These are phyloP conservation scores for Caenorhabditis sulstoni DNA, from an alignment of 2,888 invertebrate species.

Conservation along the genomic window DNA sequence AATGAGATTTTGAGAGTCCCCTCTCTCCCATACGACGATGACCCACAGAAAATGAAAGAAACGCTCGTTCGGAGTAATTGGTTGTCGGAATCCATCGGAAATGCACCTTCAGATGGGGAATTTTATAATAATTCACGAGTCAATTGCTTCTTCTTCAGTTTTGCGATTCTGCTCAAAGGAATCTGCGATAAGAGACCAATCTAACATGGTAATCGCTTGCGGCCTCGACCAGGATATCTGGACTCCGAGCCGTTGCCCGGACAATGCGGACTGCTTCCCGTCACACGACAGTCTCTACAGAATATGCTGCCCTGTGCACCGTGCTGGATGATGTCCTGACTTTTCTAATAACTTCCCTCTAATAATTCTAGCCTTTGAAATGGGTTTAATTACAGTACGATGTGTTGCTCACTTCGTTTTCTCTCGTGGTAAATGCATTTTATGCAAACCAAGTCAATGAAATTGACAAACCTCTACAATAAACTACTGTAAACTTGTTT, in stretches of 20 bases:
- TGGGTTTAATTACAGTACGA: slow-evolving; percentile 50
- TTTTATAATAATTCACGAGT: background rate
- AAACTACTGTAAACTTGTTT: slow-evolving; percentile 19
- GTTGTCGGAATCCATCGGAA: background rate
- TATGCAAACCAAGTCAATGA: slow-evolving; percentile 26
- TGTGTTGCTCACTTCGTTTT: slow-evolving; percentile 23
- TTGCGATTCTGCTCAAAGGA: slow-evolving; percentile 80
- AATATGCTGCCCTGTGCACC: slow-evolving; percentile 79
- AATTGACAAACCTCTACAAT: slow-evolving; percentile 44
- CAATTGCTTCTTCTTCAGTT: slow-evolving; percentile 64
- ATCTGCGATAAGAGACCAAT: slow-evolving; percentile 76
- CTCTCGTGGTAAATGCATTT: slow-evolving; percentile 28
- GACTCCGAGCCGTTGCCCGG: slow-evolving; percentile 74
- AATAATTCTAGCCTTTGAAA: slow-evolving; percentile 55
- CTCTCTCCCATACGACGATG: too few species aligned
- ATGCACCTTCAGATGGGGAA: background rate
- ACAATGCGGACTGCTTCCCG: slow-evolving; percentile 77
- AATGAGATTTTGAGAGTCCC: too few species aligned
- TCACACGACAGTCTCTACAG: slow-evolving; percentile 77
- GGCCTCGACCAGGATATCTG: slow-evolving; percentile 70
- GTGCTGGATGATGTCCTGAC: slow-evolving; percentile 56
- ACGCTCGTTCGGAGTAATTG: too few species aligned
- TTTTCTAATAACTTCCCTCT: slow-evolving; percentile 22
- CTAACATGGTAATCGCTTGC: slow-evolving; percentile 79
- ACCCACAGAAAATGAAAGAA: too few species aligned